A percentile compares a stretch with the other conserved stretches of the same genome.
phyloP scores from a whole-genome alignment of 2,113 vertebrate genomes.

The Dasyprocta punctata region DNA sequence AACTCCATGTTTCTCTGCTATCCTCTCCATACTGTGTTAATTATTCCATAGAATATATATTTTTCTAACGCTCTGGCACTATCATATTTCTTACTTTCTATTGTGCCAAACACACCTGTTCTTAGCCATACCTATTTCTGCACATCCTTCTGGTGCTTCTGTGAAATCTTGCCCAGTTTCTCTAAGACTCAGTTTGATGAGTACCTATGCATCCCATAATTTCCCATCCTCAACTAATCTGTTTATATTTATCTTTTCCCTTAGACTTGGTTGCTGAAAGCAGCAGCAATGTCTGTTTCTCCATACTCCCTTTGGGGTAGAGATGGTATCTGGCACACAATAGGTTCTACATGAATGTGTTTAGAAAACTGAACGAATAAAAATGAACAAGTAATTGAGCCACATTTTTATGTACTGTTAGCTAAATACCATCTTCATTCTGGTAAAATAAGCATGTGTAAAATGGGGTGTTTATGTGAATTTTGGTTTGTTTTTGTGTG shows the following conservation, averaged over 20 bases:
- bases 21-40: not conserved
- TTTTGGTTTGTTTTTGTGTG: not conserved
- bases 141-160: not conserved
- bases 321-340: not conserved
- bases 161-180: not conserved
- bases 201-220: not conserved
- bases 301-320: accelerated
- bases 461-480: not conserved
- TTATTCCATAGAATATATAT: not conserved
- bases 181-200: not conserved
- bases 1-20: not conserved
- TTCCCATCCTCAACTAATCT: not conserved
- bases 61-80: not conserved
- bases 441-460: not conserved
- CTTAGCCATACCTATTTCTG: not conserved
- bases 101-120: not conserved
- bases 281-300: not conserved
- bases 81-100: not conserved
- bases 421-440: not conserved
- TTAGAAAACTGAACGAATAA: not conserved
- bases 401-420: not conserved
- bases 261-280: not conserved
- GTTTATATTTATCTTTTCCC: not conserved
- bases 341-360: not conserved
- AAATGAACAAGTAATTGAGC: not conserved